Percentiles rank a stretch among this genome's conserved stretches.
These are phyloP conservation scores for Penaeus monodon DNA, from an alignment of 2,888 invertebrate genomes.

Conservation along the genomic window DNA sequence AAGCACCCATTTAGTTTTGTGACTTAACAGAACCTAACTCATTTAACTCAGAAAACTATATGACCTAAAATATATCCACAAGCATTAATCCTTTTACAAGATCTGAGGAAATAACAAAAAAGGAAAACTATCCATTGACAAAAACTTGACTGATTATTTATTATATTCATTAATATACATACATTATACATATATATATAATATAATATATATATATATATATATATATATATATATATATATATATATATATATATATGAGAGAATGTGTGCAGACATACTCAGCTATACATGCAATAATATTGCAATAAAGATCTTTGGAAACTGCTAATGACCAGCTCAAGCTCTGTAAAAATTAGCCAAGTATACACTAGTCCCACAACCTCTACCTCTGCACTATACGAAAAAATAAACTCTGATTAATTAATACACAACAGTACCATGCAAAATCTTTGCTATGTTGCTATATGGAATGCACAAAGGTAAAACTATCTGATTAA, in stretches of 20 bases:
- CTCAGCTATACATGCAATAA: neutral
- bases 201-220: too few species aligned
- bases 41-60: neutral
- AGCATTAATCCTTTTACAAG: too few species aligned
- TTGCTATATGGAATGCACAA: constrained; percentile 27
- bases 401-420: constrained; percentile 44
- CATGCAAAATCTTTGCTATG: constrained; percentile 46
- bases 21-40: neutral
- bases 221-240: too few species aligned
- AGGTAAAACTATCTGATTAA: neutral
- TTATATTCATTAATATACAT: too few species aligned
- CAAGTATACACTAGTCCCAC: constrained; percentile 53
- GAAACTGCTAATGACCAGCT: constrained; percentile 28
- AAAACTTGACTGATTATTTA: too few species aligned
- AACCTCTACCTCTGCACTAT: constrained; percentile 49
- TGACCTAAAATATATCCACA: too few species aligned
- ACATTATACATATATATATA: too few species aligned
- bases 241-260: too few species aligned
- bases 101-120: too few species aligned
- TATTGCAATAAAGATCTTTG: neutral
- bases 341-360: constrained; percentile 30
- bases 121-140: too few species aligned
- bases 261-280: too few species aligned
- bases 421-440: constrained; percentile 29
- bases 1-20: constrained; percentile 2